Percentiles rank a stretch among this genome's conserved stretches.
Evolutionary conservation across 2,113 vertebrate species (phyloP).

Genomic region (Cheirogaleus medius): DNA sequence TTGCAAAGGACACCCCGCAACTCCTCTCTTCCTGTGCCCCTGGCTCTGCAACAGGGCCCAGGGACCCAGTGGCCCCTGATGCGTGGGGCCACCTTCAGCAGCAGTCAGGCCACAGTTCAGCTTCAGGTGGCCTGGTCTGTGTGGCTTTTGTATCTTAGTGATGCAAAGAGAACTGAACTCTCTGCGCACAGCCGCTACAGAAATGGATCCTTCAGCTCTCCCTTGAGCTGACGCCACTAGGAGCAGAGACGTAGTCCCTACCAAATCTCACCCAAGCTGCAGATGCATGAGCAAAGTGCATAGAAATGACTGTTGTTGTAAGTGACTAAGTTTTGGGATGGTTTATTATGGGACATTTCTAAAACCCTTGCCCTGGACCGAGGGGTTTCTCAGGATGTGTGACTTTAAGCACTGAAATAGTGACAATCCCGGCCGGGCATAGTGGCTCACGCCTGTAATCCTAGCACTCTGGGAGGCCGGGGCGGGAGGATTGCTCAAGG

Average conservation of each 20-base stretch:
- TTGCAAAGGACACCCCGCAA: background rate
- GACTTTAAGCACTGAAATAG: background rate
- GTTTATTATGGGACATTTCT: background rate
- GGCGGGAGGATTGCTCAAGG: too few species aligned
- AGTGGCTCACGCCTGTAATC: too few species aligned
- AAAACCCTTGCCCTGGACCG: background rate
- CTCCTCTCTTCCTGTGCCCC: too few species aligned
- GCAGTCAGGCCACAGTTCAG: background rate
- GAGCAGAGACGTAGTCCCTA: background rate
- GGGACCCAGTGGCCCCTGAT: too few species aligned
- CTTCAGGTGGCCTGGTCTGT: background rate
- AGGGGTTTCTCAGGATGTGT: background rate
- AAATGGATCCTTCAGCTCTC: background rate
- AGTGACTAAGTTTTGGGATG: background rate
- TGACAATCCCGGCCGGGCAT: too few species aligned
- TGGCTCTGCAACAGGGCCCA: background rate
- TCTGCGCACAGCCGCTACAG: background rate
- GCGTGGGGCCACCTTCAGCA: background rate
- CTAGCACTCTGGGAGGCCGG: too few species aligned
- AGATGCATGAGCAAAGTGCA: background rate
- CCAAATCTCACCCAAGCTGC: background rate
- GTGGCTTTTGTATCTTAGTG: background rate
- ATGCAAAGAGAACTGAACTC: background rate
- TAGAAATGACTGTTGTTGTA: background rate
- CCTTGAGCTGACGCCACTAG: background rate